phyloP scores from a whole-genome alignment of 53 echinoderm and acorn worm species.

The Crossaster papposus region DNA sequence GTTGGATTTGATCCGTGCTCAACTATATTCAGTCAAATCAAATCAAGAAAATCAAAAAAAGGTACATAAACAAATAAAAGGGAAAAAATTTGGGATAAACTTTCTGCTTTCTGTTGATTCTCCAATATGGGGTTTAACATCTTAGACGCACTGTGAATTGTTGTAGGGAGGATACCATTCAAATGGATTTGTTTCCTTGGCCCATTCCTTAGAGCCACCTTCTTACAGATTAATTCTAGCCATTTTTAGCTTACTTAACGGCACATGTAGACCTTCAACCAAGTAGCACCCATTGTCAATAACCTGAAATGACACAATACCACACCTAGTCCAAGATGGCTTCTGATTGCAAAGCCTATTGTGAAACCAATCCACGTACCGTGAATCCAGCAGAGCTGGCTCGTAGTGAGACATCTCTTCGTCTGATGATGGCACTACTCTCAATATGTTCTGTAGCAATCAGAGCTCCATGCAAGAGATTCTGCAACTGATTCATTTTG shows the following conservation, averaged over 20 bases:
- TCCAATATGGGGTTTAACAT: too few relatives aligned
- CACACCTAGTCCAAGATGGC: too few relatives aligned
- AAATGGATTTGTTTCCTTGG: too few relatives aligned
- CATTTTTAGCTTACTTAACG: too few relatives aligned
- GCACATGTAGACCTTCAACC: too few relatives aligned
- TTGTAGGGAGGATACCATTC: too few relatives aligned
- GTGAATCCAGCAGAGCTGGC: conserved; percentile 98
- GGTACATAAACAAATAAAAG: not conserved
- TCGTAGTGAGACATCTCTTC: conserved; percentile 84
- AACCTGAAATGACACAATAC: too few relatives aligned
- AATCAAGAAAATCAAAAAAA: not conserved
- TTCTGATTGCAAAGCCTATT: not conserved
- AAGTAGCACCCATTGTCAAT: too few relatives aligned
- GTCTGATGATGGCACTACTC: conserved; percentile 93
- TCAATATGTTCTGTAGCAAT: conserved; percentile 94
- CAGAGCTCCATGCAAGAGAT: conserved; percentile 92
- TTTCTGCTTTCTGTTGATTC: not conserved
- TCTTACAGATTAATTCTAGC: too few relatives aligned
- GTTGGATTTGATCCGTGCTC: conserved; percentile 86
- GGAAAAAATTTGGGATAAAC: not conserved
- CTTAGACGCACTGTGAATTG: too few relatives aligned
- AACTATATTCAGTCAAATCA: conserved; percentile 60
- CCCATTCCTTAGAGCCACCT: too few relatives aligned
- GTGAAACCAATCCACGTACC: conserved; percentile 60
- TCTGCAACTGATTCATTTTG: conserved; percentile 99